A percentile compares a stretch with the other conserved stretches of the same genome.
These are phyloP conservation scores for Galeopsomyia nigrocyanea DNA, from an alignment of 2,888 invertebrate species.

Conservation along the genomic window DNA sequence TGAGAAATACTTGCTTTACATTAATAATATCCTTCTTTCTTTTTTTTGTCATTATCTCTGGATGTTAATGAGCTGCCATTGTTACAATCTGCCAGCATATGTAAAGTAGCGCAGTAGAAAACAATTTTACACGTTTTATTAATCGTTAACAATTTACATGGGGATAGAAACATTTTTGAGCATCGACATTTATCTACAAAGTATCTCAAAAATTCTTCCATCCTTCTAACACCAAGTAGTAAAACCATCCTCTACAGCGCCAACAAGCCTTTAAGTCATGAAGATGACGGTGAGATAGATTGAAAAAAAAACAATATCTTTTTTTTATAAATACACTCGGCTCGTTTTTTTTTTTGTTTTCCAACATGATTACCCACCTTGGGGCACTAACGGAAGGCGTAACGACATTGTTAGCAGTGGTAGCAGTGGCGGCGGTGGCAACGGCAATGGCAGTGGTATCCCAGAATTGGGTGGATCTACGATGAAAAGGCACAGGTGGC, in stretches of 20 bases:
- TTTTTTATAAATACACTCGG: constrained; percentile 1
- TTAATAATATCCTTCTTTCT: constrained; percentile 9
- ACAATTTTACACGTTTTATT: background rate
- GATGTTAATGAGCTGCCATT: constrained; percentile 43
- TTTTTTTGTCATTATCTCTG: constrained; percentile 1
- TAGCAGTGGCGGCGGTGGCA: constrained; percentile 29
- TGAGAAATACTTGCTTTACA: too few relatives aligned
- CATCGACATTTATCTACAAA: background rate
- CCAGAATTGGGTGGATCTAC: constrained; percentile 71
- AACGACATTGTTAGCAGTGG: constrained; percentile 35
- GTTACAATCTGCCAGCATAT: constrained; percentile 40
- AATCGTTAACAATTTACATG: background rate
- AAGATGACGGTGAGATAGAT: too few relatives aligned
- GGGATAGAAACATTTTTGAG: background rate
- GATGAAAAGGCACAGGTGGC: constrained; percentile 73
- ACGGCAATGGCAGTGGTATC: constrained; percentile 49
- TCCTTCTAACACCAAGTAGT: too few relatives aligned
- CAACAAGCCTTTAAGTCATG: background rate
- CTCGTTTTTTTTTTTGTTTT: constrained; percentile 20
- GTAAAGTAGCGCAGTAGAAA: constrained; percentile 21
- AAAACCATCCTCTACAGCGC: too few relatives aligned
- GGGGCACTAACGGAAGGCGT: constrained; percentile 67
- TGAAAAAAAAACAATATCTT: too few relatives aligned
- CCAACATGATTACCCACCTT: constrained; percentile 62
- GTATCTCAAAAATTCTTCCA: too few relatives aligned